Evolutionary conservation across 30 jellyfish, hydroid and myxozoan species (phyloP).

Genomic region (Morbakka virulenta): DNA sequence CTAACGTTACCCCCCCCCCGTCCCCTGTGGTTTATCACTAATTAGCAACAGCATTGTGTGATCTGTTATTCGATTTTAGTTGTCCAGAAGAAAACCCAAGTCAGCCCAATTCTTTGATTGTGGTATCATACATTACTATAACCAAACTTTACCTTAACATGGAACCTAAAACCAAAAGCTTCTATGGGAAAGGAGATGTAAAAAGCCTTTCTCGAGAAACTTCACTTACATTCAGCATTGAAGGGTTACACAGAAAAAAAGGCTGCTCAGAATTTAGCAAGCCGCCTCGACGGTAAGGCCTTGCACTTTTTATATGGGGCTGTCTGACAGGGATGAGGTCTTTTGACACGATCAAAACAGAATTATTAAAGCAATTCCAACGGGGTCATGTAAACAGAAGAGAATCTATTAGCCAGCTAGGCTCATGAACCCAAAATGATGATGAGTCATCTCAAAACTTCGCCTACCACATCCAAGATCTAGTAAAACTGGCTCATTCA

Average conservation of each 20-base stretch:
- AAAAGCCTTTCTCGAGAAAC: constrained; percentile 17
- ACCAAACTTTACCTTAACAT: constrained; percentile 4
- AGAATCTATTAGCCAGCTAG: constrained; percentile 3
- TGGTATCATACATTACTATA: constrained; percentile 30
- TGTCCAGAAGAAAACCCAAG: too few species aligned
- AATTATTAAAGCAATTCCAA: constrained; percentile 25
- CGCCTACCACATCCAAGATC: constrained; percentile 5
- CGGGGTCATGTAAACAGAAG: constrained; percentile 18
- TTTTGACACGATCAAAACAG: constrained; percentile 3
- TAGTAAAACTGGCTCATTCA: constrained; percentile 35
- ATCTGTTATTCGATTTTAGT: too few species aligned
- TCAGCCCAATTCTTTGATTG: too few species aligned
- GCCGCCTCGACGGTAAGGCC: constrained; percentile 34
- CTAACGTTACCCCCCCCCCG: too few species aligned
- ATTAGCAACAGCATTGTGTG: too few species aligned
- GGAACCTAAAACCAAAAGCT: constrained; percentile 12
- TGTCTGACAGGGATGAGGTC: constrained; percentile 14
- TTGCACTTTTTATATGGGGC: too few species aligned
- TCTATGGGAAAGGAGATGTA: constrained; percentile 8
- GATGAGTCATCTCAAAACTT: constrained; percentile 27
- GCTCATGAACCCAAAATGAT: background rate
- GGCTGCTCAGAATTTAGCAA: constrained; percentile 14
- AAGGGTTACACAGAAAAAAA: constrained; percentile 5
- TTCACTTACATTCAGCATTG: background rate
- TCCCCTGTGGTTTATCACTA: too few species aligned